A percentile compares a stretch with the other conserved stretches of the same genome.
Evolutionary conservation across 2,797 vertebrate genomes (phyloP).

Genomic region (Enteromius radiatus): DNA sequence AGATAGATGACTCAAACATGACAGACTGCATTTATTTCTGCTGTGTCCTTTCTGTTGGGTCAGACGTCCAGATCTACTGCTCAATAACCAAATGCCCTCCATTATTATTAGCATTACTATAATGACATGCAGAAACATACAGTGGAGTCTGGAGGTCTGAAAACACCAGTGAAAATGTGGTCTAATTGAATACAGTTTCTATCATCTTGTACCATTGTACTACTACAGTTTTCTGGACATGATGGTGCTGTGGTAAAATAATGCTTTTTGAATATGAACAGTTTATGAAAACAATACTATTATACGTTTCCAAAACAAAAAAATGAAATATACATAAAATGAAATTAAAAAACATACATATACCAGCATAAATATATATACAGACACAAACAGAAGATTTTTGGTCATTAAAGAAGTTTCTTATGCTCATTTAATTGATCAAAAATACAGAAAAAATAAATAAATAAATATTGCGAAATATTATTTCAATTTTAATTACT

Average conservation of each 20-base stretch:
- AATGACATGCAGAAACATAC: not conserved
- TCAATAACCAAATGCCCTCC: slow-evolving; percentile 22
- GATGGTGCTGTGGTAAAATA: not conserved
- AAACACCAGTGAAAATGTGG: not conserved
- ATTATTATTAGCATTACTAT: not conserved
- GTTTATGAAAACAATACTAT: not conserved
- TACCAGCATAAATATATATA: no score
- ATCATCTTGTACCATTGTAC: not conserved
- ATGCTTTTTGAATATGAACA: not conserved
- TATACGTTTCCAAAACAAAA: not conserved
- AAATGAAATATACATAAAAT: no score
- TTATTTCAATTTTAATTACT: no score
- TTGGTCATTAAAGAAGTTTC: no score
- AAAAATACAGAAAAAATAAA: no score
- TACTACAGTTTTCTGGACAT: not conserved
- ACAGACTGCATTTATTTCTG: slow-evolving; percentile 46
- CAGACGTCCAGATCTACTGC: slow-evolving; percentile 15
- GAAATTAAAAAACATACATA: no score
- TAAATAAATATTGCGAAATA: no score
- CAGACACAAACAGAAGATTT: no score
- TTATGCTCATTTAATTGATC: no score
- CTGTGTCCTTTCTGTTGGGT: slow-evolving; percentile 28
- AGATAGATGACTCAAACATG: slow-evolving; percentile 47
- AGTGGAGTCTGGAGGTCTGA: not conserved
- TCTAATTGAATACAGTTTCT: not conserved